Evolutionary conservation across 2,888 invertebrate genomes (phyloP).

Genomic region (Allophyes oxyacanthae): DNA sequence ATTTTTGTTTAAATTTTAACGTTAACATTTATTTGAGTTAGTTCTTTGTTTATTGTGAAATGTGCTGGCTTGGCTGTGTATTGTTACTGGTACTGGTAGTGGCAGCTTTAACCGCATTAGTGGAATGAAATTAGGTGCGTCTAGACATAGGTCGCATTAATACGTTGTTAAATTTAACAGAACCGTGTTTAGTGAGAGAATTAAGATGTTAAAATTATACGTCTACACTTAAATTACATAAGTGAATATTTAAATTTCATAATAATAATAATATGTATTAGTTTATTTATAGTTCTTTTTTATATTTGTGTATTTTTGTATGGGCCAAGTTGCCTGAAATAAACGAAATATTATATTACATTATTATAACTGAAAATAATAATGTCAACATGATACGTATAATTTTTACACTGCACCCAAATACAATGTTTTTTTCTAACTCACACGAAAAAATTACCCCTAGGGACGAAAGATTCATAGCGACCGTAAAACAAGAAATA

Average conservation of each 20-base stretch:
- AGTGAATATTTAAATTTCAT: too few species aligned
- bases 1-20: conserved; percentile 51
- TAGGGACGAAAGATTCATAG: conserved; percentile 25
- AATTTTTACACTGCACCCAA: too few species aligned
- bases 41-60: conserved; percentile 33
- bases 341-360: too few species aligned
- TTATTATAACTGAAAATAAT: too few species aligned
- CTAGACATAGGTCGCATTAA: conserved; percentile 32
- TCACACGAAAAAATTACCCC: conserved; percentile 14
- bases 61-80: conserved; percentile 18
- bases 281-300: too few species aligned
- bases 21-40: conserved; percentile 41
- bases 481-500: conserved; percentile 52
- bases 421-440: too few species aligned
- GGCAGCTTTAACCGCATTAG: conserved; percentile 34
- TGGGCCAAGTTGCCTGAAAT: too few species aligned
- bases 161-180: conserved; percentile 12
- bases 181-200: not conserved
- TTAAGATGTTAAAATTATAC: too few species aligned
- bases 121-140: conserved; percentile 33
- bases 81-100: conserved; percentile 12
- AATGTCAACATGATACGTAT: too few species aligned
- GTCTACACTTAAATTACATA: too few species aligned
- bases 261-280: too few species aligned
- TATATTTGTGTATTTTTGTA: too few species aligned